Evolutionary conservation across 2,888 invertebrate genomes (phyloP), one percentile per base, ranked within the genome.

Genomic region (Chydorus sphaericus): DNA sequence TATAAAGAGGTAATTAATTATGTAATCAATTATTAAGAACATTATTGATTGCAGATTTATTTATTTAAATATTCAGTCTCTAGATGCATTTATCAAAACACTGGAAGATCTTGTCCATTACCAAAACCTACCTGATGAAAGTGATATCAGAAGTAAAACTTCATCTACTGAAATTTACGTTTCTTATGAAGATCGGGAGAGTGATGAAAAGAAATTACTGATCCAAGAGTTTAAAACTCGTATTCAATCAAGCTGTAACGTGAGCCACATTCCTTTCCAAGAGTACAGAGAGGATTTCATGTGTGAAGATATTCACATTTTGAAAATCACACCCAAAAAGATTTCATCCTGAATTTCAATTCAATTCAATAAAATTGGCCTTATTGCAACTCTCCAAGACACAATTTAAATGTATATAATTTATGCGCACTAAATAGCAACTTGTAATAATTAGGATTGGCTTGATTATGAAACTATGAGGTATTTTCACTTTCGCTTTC

Each of bases 161-260:
- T n/a, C n/a, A n/a, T n/a, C n/a, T n/a, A 77, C 79, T 11, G 72
- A 72, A 61, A 74, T 82, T 52, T 73, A 81, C 60, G 69, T 84
- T 60, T 77, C 79, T 58, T 83, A 83, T 71, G 84, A 85, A 69
- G 68, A 81, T 61, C 71, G 84, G 63, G 78, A 81, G 60, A 74
- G 79, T 11, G 79, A 79, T 37, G 71, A 75, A 57, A 77, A 79
- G 64, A 69, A 71, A 56, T 62, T 64, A 48, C 66, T 77, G 37
- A 75, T 77, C 70, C 68, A 68, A 37, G 63, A 68, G 51, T 79
- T 79, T 65, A 66, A 71, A 55, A 59, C 65, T 16, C 56, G 62
- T 52, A 60, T 72, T 3, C 59, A 61, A 38, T 61, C 68, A 39
- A 63, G 65, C 56, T 76, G 77, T 62, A 60, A 67, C 39, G 62